These are phyloP conservation scores for Tinea trinotella DNA, from an alignment of 2,888 invertebrate genomes.

Conservation along the genomic window DNA sequence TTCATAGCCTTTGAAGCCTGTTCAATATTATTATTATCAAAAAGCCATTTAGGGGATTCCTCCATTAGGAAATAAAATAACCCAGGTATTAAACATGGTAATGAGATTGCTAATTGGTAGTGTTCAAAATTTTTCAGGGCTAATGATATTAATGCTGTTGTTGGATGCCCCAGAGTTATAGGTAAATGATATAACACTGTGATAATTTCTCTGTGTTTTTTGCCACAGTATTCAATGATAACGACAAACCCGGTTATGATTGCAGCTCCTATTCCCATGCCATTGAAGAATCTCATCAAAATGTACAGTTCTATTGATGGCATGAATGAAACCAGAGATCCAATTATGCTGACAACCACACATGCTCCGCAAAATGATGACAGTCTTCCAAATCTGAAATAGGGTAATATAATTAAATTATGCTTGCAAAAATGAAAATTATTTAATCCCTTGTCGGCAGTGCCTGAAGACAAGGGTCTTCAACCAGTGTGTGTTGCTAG, in stretches of 20 bases:
- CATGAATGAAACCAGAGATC: slow-evolving; percentile 39
- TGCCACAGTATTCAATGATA: slow-evolving; percentile 44
- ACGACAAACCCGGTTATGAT: slow-evolving; percentile 48
- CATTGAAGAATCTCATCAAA: slow-evolving; percentile 45
- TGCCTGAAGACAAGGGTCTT: too few relatives aligned
- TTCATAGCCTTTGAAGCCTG: slow-evolving; percentile 38
- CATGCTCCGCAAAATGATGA: slow-evolving; percentile 32
- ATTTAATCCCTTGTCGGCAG: neutral
- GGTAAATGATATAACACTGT: slow-evolving; percentile 48
- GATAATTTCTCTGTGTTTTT: slow-evolving; percentile 39
- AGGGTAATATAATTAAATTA: too few relatives aligned
- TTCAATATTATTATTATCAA: slow-evolving; percentile 39
- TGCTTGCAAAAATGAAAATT: too few relatives aligned
- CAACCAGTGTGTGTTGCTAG: too few relatives aligned
- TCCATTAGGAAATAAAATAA: slow-evolving; percentile 27
- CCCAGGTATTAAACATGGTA: slow-evolving; percentile 35
- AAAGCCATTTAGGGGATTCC: slow-evolving; percentile 55
- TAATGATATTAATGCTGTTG: slow-evolving; percentile 44
- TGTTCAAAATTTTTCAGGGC: slow-evolving; percentile 39
- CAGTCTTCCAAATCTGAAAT: slow-evolving; percentile 47
- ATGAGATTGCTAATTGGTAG: slow-evolving; percentile 42
- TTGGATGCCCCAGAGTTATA: slow-evolving; percentile 43
- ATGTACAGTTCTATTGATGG: slow-evolving; percentile 34
- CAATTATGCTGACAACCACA: slow-evolving; percentile 34
- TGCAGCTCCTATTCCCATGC: slow-evolving; percentile 44